These are phyloP conservation scores for Stictonetta naevosa DNA, from an alignment of 2,113 vertebrate genomes.

Conservation along the genomic window DNA sequence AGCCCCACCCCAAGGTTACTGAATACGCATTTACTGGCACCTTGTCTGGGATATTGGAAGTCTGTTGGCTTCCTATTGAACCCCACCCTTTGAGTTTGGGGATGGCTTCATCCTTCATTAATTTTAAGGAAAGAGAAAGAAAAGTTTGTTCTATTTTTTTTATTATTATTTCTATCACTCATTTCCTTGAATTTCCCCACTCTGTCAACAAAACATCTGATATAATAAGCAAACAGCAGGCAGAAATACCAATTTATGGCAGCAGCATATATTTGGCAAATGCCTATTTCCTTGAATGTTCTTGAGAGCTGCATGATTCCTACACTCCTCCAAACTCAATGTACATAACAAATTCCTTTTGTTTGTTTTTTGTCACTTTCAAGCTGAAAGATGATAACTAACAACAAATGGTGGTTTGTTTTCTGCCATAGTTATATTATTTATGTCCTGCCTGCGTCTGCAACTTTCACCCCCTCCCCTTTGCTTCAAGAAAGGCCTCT, in stretches of 20 bases:
- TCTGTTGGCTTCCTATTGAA: neutral
- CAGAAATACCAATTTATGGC: slow-evolving; percentile 52
- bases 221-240: slow-evolving; percentile 21
- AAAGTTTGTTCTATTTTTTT: neutral
- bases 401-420: slow-evolving; percentile 31
- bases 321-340: slow-evolving; percentile 15
- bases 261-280: neutral
- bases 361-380: slow-evolving; percentile 50
- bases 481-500: neutral
- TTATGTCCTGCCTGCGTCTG: neutral
- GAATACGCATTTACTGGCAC: fast-evolving
- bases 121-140: neutral
- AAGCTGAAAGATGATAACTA: slow-evolving; percentile 10
- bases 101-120: neutral
- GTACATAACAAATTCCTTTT: slow-evolving; percentile 36
- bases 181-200: neutral
- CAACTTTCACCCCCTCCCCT: neutral
- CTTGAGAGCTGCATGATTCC: slow-evolving; percentile 8
- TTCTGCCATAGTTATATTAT: neutral
- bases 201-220: slow-evolving; percentile 3
- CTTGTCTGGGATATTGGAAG: neutral
- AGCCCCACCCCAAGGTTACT: neutral
- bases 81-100: neutral
- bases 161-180: neutral
- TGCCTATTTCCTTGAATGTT: neutral